phyloP scores from a whole-genome alignment of 1,140 invertebrate species.

The Drosophila repletoides region DNA sequence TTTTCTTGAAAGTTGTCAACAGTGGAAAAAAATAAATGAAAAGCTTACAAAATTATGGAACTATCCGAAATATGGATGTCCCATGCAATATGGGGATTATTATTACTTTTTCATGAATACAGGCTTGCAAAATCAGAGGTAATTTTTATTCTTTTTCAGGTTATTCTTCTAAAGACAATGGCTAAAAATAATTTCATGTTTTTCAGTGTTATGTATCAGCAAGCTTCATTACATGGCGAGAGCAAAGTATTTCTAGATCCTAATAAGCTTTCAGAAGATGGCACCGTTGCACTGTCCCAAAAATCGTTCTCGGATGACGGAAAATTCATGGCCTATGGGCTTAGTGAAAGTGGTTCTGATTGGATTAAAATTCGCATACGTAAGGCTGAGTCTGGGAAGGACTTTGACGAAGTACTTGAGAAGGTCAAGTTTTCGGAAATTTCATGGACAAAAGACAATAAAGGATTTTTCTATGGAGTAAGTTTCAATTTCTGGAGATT shows the following conservation, averaged over 20 bases:
- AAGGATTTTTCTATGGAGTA: slow-evolving; percentile 97
- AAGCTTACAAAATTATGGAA: slow-evolving; percentile 96
- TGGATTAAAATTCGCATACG: slow-evolving; percentile 96
- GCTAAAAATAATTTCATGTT: background rate
- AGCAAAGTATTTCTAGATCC: slow-evolving; percentile 96
- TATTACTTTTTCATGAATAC: slow-evolving; percentile 98
- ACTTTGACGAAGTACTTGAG: slow-evolving; percentile 93
- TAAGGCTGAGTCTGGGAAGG: slow-evolving; percentile 90
- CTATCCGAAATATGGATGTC: slow-evolving; percentile 97
- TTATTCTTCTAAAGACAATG: background rate
- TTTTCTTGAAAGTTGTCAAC: slow-evolving; percentile 90
- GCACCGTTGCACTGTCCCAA: slow-evolving; percentile 92
- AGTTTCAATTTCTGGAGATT: slow-evolving; percentile 48
- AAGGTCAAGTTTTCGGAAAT: slow-evolving; percentile 96
- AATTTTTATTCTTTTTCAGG: slow-evolving; percentile 44
- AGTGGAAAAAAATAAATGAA: slow-evolving; percentile 88
- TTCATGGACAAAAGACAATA: slow-evolving; percentile 97
- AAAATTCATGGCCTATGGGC: slow-evolving; percentile 93
- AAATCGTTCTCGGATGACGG: slow-evolving; percentile 96
- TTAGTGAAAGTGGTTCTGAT: slow-evolving; percentile 96
- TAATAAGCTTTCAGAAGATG: slow-evolving; percentile 95
- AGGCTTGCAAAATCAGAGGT: slow-evolving; percentile 98
- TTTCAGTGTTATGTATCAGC: slow-evolving; percentile 94
- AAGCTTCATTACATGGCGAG: slow-evolving; percentile 91
- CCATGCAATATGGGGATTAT: slow-evolving; percentile 90